Conservation (phyloP, 2,888 invertebrate species). For the Agonopterix subpropinquella region DNA sequence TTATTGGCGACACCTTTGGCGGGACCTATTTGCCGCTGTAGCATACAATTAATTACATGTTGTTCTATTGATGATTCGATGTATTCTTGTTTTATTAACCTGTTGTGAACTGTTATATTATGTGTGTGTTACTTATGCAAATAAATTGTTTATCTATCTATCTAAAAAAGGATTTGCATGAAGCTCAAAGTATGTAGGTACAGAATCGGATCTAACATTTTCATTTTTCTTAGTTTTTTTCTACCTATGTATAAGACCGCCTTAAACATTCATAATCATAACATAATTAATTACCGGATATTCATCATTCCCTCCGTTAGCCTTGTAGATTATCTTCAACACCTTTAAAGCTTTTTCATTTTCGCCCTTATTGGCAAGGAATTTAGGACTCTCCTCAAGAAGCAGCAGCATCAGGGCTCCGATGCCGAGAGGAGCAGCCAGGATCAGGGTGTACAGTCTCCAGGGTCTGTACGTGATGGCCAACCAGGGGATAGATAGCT, state of each 20-base stretch:
- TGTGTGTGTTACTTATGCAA: no score
- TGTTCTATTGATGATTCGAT: no score
- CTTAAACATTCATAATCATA: background rate
- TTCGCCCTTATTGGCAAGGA: constrained; percentile 76
- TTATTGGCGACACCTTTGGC: no score
- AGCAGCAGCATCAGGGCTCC: constrained; percentile 72
- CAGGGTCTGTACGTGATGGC: constrained; percentile 78
- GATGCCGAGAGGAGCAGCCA: constrained; percentile 42
- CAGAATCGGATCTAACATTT: background rate
- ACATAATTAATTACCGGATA: constrained; percentile 30
- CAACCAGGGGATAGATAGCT: constrained; percentile 42
- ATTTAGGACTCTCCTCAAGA: constrained; percentile 86
- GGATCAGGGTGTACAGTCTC: constrained; percentile 78
- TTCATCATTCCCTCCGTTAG: constrained; percentile 32
- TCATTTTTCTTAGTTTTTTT: no score
- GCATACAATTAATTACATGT: no score
- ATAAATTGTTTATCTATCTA: no score
- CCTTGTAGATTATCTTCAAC: constrained; percentile 30
- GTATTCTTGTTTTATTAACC: no score
- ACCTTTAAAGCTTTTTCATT: constrained; percentile 68
- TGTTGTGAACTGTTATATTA: no score
- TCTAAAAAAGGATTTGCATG: background rate
- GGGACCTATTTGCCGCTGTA: no score
- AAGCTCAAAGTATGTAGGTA: background rate
- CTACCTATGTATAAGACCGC: no score